Conservation (phyloP, 2,797 vertebrate species). For the Sparus aurata region DNA sequence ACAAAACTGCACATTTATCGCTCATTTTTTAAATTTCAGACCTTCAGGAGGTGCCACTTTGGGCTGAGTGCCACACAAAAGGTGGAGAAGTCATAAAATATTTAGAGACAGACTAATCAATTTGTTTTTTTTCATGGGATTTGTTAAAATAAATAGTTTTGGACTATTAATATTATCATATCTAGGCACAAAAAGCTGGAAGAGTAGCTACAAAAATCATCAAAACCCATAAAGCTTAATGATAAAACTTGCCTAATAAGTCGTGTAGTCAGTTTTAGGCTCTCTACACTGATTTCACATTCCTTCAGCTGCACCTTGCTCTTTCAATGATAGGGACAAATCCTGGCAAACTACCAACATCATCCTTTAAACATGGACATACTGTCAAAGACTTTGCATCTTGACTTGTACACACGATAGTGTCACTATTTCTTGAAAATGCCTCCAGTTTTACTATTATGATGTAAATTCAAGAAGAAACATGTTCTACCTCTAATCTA, state of each 20-base stretch:
- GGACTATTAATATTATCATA: no score
- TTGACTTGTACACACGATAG: no score
- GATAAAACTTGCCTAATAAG: no score
- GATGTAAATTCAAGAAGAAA: not conserved
- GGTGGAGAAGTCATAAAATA: not conserved
- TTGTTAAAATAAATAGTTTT: not conserved
- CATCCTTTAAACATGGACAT: not conserved
- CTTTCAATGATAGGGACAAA: not conserved
- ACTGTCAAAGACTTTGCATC: not conserved
- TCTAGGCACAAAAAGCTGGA: no score
- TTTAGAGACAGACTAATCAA: not conserved
- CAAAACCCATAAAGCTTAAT: no score
- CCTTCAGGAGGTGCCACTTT: not conserved
- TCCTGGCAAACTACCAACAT: not conserved
- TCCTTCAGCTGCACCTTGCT: no score
- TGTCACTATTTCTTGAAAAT: no score
- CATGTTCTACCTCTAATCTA: not conserved
- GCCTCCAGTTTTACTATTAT: no score
- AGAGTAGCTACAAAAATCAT: no score
- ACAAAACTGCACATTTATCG: not conserved
- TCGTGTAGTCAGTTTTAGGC: no score
- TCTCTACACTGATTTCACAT: no score
- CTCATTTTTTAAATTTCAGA: not conserved
- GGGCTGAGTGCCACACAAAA: no score
- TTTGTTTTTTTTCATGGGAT: not conserved